Evolutionary conservation across 2,888 invertebrate genomes (phyloP).

Genomic region (Pyralis farinalis): DNA sequence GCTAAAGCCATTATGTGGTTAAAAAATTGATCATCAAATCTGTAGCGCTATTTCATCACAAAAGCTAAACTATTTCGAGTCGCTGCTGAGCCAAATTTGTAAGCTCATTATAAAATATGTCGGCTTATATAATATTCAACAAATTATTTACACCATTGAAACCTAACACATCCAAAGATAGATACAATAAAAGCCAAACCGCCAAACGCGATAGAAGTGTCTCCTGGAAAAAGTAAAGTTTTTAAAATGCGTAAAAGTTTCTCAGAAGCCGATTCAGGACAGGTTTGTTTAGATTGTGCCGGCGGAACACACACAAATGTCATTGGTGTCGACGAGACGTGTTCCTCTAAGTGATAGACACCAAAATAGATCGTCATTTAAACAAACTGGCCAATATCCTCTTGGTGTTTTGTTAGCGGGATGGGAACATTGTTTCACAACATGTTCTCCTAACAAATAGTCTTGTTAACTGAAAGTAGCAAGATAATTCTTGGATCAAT

Average conservation of each 20-base stretch:
- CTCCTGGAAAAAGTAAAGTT: conserved; percentile 61
- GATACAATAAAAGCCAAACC: conserved; percentile 37
- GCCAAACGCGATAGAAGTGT: conserved; percentile 47
- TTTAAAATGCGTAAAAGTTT: conserved; percentile 67
- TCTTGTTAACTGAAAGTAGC: too few species aligned
- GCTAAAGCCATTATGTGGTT: too few species aligned
- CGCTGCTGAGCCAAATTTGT: too few species aligned
- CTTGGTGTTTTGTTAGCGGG: conserved; percentile 11
- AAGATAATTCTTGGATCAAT: too few species aligned
- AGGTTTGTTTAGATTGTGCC: conserved; percentile 63
- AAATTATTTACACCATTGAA: conserved; percentile 1
- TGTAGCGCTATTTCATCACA: too few species aligned
- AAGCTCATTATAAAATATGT: too few species aligned
- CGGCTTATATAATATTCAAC: conserved; percentile 13
- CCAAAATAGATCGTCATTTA: conserved; percentile 40
- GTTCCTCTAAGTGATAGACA: conserved; percentile 39
- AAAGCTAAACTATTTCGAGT: too few species aligned
- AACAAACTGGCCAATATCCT: conserved; percentile 24
- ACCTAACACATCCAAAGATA: conserved; percentile 27
- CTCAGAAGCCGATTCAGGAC: conserved; percentile 66
- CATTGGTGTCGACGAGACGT: conserved; percentile 50
- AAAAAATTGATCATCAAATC: too few species aligned
- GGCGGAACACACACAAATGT: conserved; percentile 55
- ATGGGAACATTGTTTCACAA: neutral
- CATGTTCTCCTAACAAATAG: too few species aligned